Conservation (phyloP, 2,797 vertebrate species). For the Acanthopagrus latus region DNA sequence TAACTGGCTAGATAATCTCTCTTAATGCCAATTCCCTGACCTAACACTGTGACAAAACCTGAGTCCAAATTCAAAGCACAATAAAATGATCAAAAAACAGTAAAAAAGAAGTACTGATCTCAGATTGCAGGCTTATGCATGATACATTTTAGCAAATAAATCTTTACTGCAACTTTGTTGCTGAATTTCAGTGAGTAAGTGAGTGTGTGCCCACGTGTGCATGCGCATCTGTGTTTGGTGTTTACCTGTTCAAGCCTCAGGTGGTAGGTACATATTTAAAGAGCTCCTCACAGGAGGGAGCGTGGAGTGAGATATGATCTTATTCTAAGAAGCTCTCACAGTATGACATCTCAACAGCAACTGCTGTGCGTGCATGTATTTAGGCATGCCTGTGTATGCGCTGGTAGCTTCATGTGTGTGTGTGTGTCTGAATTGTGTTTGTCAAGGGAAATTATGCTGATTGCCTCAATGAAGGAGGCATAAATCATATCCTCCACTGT, state of each 20-base stretch:
- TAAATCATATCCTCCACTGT: constrained; percentile 76
- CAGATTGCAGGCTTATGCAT: not conserved
- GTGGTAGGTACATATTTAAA: constrained; percentile 67
- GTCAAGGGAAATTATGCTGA: constrained; percentile 78
- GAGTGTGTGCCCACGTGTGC: not conserved
- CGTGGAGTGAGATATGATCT: constrained; percentile 36
- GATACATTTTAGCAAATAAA: constrained; percentile 1
- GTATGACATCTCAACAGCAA: constrained; percentile 37
- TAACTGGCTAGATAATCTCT: not conserved
- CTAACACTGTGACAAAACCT: not conserved
- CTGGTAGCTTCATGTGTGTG: constrained; percentile 11
- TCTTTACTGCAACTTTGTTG: constrained; percentile 7
- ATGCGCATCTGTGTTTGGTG: constrained; percentile 27
- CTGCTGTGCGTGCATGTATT: constrained; percentile 31
- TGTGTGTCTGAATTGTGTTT: constrained; percentile 52
- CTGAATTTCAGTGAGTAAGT: not conserved
- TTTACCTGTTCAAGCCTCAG: constrained; percentile 54
- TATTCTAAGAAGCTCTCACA: constrained; percentile 36
- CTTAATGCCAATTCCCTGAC: not conserved
- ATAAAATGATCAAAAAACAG: constrained; percentile 1
- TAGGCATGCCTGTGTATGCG: not conserved
- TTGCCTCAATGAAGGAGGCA: constrained; percentile 79
- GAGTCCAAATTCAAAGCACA: constrained; percentile 2
- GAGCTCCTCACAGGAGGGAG: constrained; percentile 44
- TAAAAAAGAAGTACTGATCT: not conserved